Evolutionary conservation across 1,140 invertebrate species (phyloP).

Genomic region (Charaxes varanes): DNA sequence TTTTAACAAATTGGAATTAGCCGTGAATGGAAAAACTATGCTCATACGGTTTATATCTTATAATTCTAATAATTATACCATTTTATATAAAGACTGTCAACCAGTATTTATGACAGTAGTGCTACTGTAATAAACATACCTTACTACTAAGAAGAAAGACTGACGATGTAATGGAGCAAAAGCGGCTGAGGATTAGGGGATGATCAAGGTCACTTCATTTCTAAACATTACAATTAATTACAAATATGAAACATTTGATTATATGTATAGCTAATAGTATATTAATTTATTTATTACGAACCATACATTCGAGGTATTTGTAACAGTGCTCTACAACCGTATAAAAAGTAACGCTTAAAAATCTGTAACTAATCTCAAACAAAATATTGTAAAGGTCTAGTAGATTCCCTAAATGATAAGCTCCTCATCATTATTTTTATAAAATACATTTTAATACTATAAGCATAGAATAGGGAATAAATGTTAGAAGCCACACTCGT

Average conservation of each 20-base stretch:
- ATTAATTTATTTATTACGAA: conserved; percentile 25
- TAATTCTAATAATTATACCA: too few species aligned
- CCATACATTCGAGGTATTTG: conserved; percentile 48
- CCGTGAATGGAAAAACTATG: too few species aligned
- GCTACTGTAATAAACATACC: background rate
- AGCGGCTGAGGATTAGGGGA: conserved; percentile 58
- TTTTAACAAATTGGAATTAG: too few species aligned
- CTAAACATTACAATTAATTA: conserved; percentile 61
- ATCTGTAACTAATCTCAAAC: conserved; percentile 35
- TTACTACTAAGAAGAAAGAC: conserved; percentile 5
- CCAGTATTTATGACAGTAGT: background rate
- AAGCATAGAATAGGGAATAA: too few species aligned
- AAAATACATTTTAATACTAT: conserved; percentile 23
- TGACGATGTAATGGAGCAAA: conserved; percentile 41
- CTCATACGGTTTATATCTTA: too few species aligned
- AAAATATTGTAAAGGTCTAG: conserved; percentile 41
- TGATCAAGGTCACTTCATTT: conserved; percentile 69
- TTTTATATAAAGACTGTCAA: background rate
- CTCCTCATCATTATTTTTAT: conserved; percentile 51
- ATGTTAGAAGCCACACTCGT: too few species aligned
- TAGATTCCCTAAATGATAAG: conserved; percentile 65
- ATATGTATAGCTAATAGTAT: conserved; percentile 14
- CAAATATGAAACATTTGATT: conserved; percentile 8
- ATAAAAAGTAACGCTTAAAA: conserved; percentile 42
- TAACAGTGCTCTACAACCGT: conserved; percentile 48